phyloP scores from a whole-genome alignment of 2,797 vertebrate species.

The Salmo trutta region DNA sequence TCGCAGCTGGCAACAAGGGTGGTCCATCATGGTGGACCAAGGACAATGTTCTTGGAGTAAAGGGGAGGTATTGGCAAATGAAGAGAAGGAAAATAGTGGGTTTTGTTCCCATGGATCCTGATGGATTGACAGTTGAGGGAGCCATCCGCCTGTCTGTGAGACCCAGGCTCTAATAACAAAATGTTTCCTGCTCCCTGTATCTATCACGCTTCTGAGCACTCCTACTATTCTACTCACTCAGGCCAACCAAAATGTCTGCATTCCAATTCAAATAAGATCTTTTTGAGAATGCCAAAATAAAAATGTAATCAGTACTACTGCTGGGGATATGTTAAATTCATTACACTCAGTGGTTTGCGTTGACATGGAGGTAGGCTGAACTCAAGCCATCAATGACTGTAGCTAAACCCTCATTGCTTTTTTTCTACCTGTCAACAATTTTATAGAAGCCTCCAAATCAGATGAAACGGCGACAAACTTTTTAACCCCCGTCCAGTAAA shows the following conservation, averaged over 20 bases:
- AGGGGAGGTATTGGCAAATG: no score
- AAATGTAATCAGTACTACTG: neutral
- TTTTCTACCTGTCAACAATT: neutral
- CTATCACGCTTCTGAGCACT: neutral
- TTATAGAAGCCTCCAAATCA: no score
- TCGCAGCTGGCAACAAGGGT: no score
- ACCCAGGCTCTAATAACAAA: no score
- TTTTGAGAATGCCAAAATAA: slow-evolving; percentile 1
- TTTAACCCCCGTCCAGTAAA: no score
- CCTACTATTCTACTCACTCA: neutral
- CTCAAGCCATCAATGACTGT: neutral
- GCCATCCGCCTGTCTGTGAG: no score
- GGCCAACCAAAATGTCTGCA: neutral
- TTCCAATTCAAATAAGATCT: neutral
- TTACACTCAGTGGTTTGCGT: neutral
- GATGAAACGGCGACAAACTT: no score
- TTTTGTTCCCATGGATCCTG: no score
- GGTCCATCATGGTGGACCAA: no score
- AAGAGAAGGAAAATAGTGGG: no score
- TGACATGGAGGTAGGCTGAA: neutral
- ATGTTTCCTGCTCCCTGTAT: neutral
- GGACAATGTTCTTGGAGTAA: no score
- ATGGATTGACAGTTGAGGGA: no score
- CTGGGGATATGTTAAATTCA: neutral
- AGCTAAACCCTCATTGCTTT: neutral